Base-by-base conservation (phyloP, 2,888 invertebrate species). In the Reticulitermes lucifugus region DNA sequence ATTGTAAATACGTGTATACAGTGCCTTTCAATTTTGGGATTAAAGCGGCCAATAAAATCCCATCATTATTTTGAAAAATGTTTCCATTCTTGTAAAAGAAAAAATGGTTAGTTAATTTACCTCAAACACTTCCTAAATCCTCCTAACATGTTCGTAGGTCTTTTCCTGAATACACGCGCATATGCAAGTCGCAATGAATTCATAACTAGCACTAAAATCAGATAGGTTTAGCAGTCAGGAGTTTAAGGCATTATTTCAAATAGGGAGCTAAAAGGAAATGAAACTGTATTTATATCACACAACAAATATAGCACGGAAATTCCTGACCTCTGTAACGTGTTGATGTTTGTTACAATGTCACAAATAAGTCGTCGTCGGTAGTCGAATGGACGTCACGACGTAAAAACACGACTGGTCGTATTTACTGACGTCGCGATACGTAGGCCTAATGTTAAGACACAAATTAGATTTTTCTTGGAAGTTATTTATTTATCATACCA, bases 11-110 rank as follows among this genome's bases (percentile, higher is more conserved):
- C 41, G 35, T 35, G 35, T 35, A 35, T 35, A 35, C 84, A 85
- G 81, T 86, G 86, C 86, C 85, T 86, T 86, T 81, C 86, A 85
- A 83, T 75, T 83, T 81, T 80, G 79, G 86, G 86, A 85, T 83
- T 85, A 51, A 83, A 85, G 84, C 86, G 86, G 73, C 83, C 55
- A 86, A 85, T 86, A 85, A 86, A 86, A 86, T 83, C 85, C 86
- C 86, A 70, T 86, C 77, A 85, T 83, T 60, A 86, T 79, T 85
- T 70, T 83, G 25, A 81, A 81, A 70, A n/a, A n/a, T 81, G 81
- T 81, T 70, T 81, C n/a, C 41, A 79, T 65, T 81, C 25, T n/a
- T 79, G 51, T 55, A 21, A 79, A 29, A 79, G 35, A 79, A 25
- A 25, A 79, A 79, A 29, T 14, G n/a, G n/a, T n/a, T 65, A 65